These are phyloP conservation scores for Lasiurus borealis DNA, from an alignment of 2,113 vertebrate genomes.

Conservation along the genomic window DNA sequence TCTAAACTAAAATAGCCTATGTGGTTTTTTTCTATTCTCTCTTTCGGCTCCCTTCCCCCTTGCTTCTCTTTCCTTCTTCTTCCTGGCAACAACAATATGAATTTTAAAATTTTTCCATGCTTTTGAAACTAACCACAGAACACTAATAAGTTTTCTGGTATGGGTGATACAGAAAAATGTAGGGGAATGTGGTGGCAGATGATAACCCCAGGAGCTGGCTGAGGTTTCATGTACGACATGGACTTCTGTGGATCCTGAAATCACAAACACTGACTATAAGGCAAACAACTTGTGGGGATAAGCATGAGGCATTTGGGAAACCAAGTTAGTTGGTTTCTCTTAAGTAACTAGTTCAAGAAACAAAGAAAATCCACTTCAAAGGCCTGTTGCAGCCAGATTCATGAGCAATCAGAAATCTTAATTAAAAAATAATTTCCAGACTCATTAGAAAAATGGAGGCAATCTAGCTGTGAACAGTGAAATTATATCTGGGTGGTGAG, in stretches of 20 bases:
- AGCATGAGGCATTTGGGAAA: not conserved
- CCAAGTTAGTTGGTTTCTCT: not conserved
- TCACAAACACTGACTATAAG: not conserved
- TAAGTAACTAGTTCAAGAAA: constrained; percentile 1
- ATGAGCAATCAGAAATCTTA: constrained; percentile 40
- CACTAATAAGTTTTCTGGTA: not conserved
- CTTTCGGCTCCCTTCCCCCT: not conserved
- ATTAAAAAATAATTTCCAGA: constrained; percentile 24
- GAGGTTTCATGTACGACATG: not conserved
- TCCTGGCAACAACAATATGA: not conserved
- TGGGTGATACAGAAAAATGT: not conserved
- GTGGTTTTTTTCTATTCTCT: not conserved
- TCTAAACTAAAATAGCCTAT: not conserved
- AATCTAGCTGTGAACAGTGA: not conserved
- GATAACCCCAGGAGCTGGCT: not conserved
- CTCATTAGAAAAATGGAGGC: not conserved
- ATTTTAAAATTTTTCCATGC: not conserved
- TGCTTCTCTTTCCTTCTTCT: not conserved
- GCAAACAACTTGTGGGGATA: not conserved
- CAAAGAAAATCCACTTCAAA: constrained; percentile 20
- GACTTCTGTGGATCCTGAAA: not conserved
- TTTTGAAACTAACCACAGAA: constrained; percentile 34
- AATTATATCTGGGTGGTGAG: not conserved
- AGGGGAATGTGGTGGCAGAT: not conserved
- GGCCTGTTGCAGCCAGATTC: not conserved